Evolutionary conservation across 2,113 vertebrate species (phyloP).

Genomic region (Poecile atricapillus): DNA sequence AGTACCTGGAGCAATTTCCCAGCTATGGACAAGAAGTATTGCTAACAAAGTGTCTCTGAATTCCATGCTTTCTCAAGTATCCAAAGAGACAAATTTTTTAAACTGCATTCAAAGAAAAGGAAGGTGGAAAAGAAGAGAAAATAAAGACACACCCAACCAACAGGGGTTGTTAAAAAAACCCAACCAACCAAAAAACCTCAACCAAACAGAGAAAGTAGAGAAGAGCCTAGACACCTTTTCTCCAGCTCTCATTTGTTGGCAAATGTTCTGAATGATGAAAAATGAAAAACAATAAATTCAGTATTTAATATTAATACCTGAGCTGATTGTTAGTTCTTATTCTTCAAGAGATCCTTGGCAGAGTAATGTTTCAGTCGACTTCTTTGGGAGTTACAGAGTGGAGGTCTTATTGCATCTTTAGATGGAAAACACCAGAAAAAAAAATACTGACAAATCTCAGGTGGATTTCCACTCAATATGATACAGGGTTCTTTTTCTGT

Average conservation of each 20-base stretch:
- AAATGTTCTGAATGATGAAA: neutral
- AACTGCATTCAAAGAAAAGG: neutral
- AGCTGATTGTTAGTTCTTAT: neutral
- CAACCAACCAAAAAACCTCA: neutral
- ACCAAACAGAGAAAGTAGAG: neutral
- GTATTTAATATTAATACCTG: neutral
- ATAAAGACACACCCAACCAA: neutral
- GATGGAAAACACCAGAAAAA: neutral
- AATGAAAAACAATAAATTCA: neutral
- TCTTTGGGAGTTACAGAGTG: neutral
- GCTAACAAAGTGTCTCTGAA: neutral
- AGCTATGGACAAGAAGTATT: neutral
- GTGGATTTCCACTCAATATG: neutral
- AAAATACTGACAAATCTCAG: neutral
- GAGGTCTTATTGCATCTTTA: neutral
- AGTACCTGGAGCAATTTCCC: conserved; percentile 7
- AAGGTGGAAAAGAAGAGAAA: neutral
- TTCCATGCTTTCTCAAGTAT: neutral
- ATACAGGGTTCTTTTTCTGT: neutral
- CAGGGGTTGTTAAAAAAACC: neutral
- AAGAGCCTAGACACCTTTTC: neutral
- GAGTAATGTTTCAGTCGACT: neutral
- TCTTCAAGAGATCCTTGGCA: neutral
- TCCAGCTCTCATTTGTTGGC: neutral
- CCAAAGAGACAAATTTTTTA: neutral